A percentile compares a stretch with the other conserved stretches of the same genome.
Evolutionary conservation across 1,140 invertebrate genomes (phyloP).

Genomic region (Sitophilus oryzae): DNA sequence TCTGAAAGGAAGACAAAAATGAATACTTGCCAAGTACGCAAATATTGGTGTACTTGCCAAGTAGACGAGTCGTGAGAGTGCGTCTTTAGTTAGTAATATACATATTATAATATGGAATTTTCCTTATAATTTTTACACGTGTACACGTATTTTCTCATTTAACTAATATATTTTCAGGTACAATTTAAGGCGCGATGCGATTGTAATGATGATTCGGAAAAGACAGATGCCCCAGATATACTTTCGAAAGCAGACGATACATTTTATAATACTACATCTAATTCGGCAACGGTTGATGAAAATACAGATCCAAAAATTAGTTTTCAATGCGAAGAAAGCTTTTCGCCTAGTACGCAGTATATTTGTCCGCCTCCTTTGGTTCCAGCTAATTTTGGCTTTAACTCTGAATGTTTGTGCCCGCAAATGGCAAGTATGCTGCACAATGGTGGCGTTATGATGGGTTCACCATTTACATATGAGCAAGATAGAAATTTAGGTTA

Average conservation of each 20-base stretch:
- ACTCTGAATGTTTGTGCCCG: constrained; percentile 29
- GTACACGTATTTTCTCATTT: too few relatives aligned
- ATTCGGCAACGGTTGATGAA: constrained; percentile 5
- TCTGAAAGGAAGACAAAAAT: too few relatives aligned
- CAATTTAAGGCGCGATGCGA: constrained; percentile 2
- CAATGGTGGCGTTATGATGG: too few relatives aligned
- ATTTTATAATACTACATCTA: constrained; percentile 7
- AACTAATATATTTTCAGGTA: not conserved
- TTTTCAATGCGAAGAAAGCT: constrained; percentile 12
- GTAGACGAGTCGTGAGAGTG: too few relatives aligned
- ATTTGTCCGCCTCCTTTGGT: constrained; percentile 22
- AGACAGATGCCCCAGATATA: not conserved
- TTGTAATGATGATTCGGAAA: constrained; percentile 7
- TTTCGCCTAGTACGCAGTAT: constrained; percentile 2
- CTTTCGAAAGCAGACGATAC: constrained; percentile 10
- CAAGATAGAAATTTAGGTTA: too few relatives aligned
- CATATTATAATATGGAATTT: too few relatives aligned
- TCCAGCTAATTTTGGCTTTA: constrained; percentile 20
- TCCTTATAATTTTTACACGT: too few relatives aligned
- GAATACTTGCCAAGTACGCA: too few relatives aligned
- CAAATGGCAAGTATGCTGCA: constrained; percentile 25
- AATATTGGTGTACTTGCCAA: too few relatives aligned
- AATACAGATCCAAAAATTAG: constrained; percentile 9
- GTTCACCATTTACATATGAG: too few relatives aligned
- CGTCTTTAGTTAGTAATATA: too few relatives aligned